Conservation (phyloP, 2,113 vertebrate genomes). For the Pteropus alecto region DNA sequence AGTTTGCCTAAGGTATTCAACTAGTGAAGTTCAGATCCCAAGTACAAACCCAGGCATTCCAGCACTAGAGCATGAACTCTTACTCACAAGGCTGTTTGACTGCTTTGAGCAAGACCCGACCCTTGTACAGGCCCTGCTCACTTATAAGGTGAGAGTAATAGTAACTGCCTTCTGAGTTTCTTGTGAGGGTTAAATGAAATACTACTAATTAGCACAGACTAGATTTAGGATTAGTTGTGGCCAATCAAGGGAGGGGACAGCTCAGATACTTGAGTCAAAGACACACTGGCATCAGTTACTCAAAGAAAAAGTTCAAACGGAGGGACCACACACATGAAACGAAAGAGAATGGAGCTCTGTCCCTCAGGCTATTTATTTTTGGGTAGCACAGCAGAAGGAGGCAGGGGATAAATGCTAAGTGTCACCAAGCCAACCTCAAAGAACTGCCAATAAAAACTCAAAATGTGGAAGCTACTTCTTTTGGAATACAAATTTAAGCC, state of each 20-base stretch:
- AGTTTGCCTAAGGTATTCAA: background rate
- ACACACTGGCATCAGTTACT: background rate
- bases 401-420: background rate
- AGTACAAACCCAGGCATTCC: background rate
- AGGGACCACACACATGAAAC: background rate
- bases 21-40: background rate
- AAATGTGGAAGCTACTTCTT: background rate
- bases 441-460: background rate
- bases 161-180: background rate
- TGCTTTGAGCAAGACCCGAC: background rate
- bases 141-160: background rate
- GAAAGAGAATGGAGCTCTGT: background rate
- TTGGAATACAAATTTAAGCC: background rate
- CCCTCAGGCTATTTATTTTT: background rate
- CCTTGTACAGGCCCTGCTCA: background rate
- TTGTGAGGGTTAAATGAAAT: background rate
- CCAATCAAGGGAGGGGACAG: background rate
- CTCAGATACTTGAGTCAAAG: constrained; percentile 1
- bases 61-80: background rate
- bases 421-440: background rate
- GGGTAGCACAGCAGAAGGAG: background rate
- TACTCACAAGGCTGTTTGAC: background rate
- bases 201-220: background rate
- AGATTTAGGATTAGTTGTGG: background rate
- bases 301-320: background rate